Conservation (phyloP, 2,888 invertebrate species). For the Mechanitis messenoides region DNA sequence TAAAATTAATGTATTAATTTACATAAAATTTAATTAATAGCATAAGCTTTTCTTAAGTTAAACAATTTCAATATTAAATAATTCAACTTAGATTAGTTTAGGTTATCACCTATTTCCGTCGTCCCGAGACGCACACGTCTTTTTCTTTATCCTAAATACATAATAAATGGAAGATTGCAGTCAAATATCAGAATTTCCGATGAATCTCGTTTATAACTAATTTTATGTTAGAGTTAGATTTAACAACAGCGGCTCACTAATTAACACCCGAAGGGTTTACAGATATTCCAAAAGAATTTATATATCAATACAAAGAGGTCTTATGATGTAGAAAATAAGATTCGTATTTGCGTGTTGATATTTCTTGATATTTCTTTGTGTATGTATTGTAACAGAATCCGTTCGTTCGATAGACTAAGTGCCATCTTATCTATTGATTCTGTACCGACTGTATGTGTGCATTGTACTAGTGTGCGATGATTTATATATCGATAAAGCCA, state of each 20-base stretch:
- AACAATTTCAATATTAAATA: no score
- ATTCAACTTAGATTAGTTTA: no score
- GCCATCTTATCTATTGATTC: constrained; percentile 20
- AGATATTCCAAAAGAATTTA: constrained; percentile 3
- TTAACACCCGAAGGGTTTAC: constrained; percentile 12
- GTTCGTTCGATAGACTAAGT: constrained; percentile 26
- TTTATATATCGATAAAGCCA: constrained; percentile 18
- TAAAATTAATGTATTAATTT: no score
- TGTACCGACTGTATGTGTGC: constrained; percentile 11
- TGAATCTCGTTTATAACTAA: constrained; percentile 7
- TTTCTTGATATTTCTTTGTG: constrained; percentile 6
- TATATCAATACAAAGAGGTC: constrained; percentile 2
- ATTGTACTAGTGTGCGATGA: constrained; percentile 3
- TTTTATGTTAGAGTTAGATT: constrained; percentile 18
- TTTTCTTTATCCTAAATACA: no score
- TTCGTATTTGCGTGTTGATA: constrained; percentile 5
- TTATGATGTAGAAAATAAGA: background rate
- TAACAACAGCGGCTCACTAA: constrained; percentile 13
- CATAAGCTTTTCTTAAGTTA: no score
- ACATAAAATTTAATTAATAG: no score
- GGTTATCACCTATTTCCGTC: no score
- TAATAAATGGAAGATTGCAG: no score
- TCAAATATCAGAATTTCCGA: no score
- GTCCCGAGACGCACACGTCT: no score
- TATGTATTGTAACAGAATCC: constrained; percentile 11